phyloP scores from a whole-genome alignment of 2,113 vertebrate species.

The Tragelaphus buxtoni region DNA sequence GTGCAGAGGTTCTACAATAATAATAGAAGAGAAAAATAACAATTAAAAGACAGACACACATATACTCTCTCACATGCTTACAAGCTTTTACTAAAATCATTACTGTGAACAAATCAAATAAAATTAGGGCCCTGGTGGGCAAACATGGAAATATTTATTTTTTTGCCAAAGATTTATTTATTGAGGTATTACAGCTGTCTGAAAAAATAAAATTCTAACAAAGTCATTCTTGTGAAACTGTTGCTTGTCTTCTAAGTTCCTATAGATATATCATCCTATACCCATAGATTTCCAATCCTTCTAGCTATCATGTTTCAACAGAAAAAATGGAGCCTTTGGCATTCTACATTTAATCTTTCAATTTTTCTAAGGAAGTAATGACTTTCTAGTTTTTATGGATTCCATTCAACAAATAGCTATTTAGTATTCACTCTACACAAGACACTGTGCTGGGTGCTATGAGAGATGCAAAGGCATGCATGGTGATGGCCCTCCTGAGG shows the following conservation, averaged over 20 bases:
- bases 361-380: neutral
- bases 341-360: slow-evolving; percentile 25
- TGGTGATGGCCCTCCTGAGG: neutral
- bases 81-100: neutral
- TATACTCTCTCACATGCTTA: neutral
- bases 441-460: neutral
- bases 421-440: neutral
- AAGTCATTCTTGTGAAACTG: neutral
- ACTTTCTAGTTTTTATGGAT: neutral
- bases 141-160: neutral
- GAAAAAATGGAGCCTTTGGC: neutral
- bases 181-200: neutral
- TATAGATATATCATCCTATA: neutral
- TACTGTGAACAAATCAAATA: neutral
- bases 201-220: neutral
- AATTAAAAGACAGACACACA: neutral
- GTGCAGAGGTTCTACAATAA: neutral
- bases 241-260: neutral
- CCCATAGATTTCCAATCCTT: neutral
- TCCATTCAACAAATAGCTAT: neutral
- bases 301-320: neutral
- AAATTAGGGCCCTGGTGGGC: neutral
- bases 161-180: neutral
- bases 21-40: neutral
- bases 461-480: neutral